A percentile compares a stretch with the other conserved stretches of the same genome.
phyloP scores from a whole-genome alignment of 2,113 vertebrate genomes.

The Pachypanchax playfairii region DNA sequence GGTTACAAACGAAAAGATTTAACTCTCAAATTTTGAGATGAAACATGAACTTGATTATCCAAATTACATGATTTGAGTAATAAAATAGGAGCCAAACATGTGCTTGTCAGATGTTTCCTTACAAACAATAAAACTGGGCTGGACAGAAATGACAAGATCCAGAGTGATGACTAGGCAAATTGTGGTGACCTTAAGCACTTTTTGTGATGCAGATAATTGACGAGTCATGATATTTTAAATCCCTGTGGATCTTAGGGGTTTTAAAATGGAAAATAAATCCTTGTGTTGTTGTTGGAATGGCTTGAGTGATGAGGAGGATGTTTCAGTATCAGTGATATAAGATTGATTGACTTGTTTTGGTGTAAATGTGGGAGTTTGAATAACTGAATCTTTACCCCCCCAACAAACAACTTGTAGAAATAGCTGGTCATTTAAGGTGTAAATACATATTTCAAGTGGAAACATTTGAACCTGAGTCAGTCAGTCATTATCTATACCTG shows the following conservation, averaged over 20 bases:
- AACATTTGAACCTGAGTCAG: too few species aligned
- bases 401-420: neutral
- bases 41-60: neutral
- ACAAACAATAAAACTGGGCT: neutral
- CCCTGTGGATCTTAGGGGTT: neutral
- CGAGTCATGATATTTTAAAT: neutral
- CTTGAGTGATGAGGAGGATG: neutral
- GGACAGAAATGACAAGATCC: neutral
- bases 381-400: too few species aligned
- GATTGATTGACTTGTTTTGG: neutral
- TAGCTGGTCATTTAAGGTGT: too few species aligned
- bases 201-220: neutral
- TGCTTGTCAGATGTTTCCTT: slow-evolving; percentile 4
- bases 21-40: neutral
- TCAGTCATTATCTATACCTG: too few species aligned
- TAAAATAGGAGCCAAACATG: slow-evolving; percentile 8
- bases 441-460: too few species aligned
- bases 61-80: neutral
- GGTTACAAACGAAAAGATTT: neutral
- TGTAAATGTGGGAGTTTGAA: neutral
- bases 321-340: neutral
- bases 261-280: neutral
- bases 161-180: neutral
- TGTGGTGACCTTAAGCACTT: neutral
- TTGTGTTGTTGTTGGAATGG: neutral